Percentiles rank a stretch among this genome's conserved stretches.
phyloP scores from a whole-genome alignment of 2,113 vertebrate genomes.

The Amazona vittata region DNA sequence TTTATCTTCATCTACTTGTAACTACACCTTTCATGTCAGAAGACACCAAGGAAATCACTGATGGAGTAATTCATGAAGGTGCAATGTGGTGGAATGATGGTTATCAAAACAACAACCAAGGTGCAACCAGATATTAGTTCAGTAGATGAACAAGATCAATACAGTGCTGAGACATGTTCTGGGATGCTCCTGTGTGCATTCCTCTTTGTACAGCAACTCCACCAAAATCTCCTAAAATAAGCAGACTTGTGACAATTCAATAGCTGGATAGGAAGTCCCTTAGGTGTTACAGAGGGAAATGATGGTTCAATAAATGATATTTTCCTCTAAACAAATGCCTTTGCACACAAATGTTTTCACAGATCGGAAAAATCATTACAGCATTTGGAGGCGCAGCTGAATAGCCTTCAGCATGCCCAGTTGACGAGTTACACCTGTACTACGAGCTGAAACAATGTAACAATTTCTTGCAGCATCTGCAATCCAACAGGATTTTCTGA shows the following conservation, averaged over 20 bases:
- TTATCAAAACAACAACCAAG: background rate
- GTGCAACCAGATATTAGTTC: background rate
- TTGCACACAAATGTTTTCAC: background rate
- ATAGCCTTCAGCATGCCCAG: background rate
- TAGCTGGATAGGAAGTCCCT: background rate
- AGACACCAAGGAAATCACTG: background rate
- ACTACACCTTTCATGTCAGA: background rate
- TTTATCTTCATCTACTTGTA: background rate
- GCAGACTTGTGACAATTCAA: background rate
- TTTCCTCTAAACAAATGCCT: background rate
- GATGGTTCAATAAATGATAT: background rate
- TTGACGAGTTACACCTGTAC: background rate
- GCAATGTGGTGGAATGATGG: background rate
- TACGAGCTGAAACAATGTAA: background rate
- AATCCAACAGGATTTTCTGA: background rate
- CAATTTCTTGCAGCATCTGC: background rate
- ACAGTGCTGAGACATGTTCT: background rate
- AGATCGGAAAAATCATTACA: background rate
- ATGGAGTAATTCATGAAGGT: background rate
- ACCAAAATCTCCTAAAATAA: background rate
- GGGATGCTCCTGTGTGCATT: background rate
- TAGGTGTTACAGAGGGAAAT: background rate
- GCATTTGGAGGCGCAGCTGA: background rate
- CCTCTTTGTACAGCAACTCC: background rate
- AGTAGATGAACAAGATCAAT: background rate